Evolutionary conservation across 2,888 invertebrate genomes (phyloP).

Genomic region (Caenorhabditis sp.): DNA sequence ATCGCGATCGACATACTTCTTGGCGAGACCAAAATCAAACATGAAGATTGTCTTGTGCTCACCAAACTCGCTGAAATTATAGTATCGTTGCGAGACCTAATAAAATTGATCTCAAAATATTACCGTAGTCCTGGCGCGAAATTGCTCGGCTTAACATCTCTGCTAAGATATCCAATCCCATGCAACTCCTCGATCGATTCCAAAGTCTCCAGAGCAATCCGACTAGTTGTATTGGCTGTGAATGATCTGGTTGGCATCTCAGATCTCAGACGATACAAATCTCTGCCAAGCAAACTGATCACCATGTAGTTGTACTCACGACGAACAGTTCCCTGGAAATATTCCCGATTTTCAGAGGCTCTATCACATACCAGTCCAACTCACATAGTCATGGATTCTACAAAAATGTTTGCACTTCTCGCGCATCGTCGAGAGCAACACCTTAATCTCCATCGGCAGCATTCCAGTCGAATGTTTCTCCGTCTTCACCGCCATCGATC

Average conservation of each 20-base stretch:
- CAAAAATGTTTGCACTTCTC: slow-evolving; percentile 46
- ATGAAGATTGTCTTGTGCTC: slow-evolving; percentile 34
- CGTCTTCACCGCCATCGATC: slow-evolving; percentile 34
- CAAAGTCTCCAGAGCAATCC: slow-evolving; percentile 53
- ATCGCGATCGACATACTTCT: slow-evolving; percentile 36
- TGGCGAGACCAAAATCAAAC: slow-evolving; percentile 46
- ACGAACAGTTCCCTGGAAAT: slow-evolving; percentile 25
- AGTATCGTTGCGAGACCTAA: too few species aligned
- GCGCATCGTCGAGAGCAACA: slow-evolving; percentile 30
- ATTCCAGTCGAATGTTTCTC: slow-evolving; percentile 39
- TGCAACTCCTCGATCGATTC: slow-evolving; percentile 57
- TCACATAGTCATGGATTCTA: slow-evolving; percentile 41
- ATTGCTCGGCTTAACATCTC: slow-evolving; percentile 52
- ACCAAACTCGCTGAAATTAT: slow-evolving; percentile 14
- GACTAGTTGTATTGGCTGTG: slow-evolving; percentile 52
- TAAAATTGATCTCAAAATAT: not conserved
- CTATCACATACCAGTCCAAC: too few species aligned
- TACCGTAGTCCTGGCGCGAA: slow-evolving; percentile 48
- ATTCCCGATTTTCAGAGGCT: not conserved
- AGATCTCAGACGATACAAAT: slow-evolving; percentile 46
- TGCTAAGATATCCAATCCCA: slow-evolving; percentile 37
- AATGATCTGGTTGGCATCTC: slow-evolving; percentile 44
- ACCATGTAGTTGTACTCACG: slow-evolving; percentile 59
- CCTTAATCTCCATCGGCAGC: slow-evolving; percentile 44
- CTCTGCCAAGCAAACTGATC: slow-evolving; percentile 52